Evolutionary conservation across 2,113 vertebrate species (phyloP).

Genomic region (Anas platyrhynchos): DNA sequence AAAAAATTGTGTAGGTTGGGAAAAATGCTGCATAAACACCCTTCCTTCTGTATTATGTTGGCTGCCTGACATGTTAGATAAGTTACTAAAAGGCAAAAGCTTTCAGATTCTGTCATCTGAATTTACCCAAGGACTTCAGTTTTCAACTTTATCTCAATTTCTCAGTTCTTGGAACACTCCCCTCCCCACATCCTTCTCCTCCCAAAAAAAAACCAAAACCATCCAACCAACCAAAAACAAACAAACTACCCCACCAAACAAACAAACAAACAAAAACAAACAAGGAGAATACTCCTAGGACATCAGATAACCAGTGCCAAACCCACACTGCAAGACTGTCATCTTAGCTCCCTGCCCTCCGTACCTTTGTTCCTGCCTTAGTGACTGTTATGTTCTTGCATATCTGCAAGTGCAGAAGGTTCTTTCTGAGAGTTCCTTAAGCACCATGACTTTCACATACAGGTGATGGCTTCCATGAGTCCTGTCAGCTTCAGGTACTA

Average conservation of each 20-base stretch:
- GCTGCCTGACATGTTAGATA: background rate
- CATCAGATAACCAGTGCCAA: background rate
- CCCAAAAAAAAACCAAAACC: background rate
- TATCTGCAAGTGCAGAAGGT: fast-evolving
- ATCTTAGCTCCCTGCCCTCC: background rate
- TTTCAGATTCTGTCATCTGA: background rate
- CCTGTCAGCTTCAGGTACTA: background rate
- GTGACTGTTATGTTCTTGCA: background rate
- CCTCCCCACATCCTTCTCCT: too few species aligned
- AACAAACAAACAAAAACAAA: background rate
- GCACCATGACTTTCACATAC: background rate
- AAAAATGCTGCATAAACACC: conserved; percentile 11
- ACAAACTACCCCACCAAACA: too few species aligned
- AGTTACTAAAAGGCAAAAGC: background rate
- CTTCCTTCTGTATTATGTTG: background rate
- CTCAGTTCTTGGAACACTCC: background rate
- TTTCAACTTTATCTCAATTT: background rate
- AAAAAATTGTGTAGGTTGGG: background rate
- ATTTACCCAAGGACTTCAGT: background rate
- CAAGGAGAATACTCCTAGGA: background rate
- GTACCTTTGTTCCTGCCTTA: background rate
- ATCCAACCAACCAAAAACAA: too few species aligned
- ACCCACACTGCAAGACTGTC: fast-evolving
- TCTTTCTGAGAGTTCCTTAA: background rate
- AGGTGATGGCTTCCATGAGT: background rate